These are phyloP conservation scores for Notodonta ziczac DNA, from an alignment of 2,888 invertebrate genomes.

Conservation along the genomic window DNA sequence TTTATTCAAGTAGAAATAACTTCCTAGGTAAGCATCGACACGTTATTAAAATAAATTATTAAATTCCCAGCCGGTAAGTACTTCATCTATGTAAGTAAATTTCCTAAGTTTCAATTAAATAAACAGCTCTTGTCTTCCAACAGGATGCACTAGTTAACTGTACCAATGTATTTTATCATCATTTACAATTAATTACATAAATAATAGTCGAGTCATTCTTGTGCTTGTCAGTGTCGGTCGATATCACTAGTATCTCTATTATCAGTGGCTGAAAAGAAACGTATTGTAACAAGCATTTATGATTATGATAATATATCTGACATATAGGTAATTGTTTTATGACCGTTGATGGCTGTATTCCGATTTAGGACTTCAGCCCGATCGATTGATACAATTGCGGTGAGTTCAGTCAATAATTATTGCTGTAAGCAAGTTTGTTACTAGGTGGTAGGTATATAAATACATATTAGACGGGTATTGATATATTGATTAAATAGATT, in stretches of 20 bases:
- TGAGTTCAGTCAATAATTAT: neutral
- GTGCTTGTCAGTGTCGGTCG: constrained; percentile 19
- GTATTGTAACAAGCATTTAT: constrained; percentile 4
- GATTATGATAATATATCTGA: constrained; percentile 3
- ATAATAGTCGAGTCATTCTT: neutral
- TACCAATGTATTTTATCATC: neutral
- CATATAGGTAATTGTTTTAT: constrained; percentile 19
- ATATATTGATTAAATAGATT: no score
- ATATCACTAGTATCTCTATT: constrained; percentile 15
- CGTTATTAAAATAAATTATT: neutral
- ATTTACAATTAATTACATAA: no score
- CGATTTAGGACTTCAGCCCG: constrained; percentile 2
- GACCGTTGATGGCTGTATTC: constrained; percentile 16
- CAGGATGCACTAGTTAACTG: neutral
- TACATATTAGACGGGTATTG: no score
- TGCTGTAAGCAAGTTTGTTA: no score
- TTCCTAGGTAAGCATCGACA: no score
- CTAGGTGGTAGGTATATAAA: no score
- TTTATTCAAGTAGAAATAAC: no score
- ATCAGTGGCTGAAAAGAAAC: constrained; percentile 17
- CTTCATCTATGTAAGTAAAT: no score
- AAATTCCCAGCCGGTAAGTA: neutral
- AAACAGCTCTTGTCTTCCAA: neutral
- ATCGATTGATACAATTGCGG: constrained; percentile 18
- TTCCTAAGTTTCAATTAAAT: neutral